Base-by-base conservation (phyloP, 2,888 invertebrate species). In the Papilio gigon region DNA sequence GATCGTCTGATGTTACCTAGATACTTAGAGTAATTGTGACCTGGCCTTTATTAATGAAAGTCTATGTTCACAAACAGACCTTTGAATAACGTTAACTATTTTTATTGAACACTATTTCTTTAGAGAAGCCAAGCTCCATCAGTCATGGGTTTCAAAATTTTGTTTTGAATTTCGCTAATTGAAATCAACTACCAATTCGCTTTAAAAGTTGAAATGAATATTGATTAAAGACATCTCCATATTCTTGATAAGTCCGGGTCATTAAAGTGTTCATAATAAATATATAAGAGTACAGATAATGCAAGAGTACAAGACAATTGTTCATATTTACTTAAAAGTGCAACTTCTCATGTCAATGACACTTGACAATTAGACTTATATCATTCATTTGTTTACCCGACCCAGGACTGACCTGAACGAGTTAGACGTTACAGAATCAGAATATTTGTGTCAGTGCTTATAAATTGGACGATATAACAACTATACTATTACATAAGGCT, bases 251-350 rank as follows among this genome's bases (percentile, higher is more conserved):
- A 53, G 53, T 53, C 27, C 14, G 8, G n/a, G 25, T 50, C 12
- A 50, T 25, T 27, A 47, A 53, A 53, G 14, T 53, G n/a, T 27
- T n/a, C 27, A 53, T 6, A 53, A 53, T 25, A 47, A 25, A 33
- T 5, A 33, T 5, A 33, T 33, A 33, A 33, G 8, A 33, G 33
- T 14, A 27, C n/a, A 12, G 20, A 20, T 9, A 6, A 14, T 27
- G 8, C 27, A 50, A 50, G 53, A 27, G 27, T 27, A 14, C 27
- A 14, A 25, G 27, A 53, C 27, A 50, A 50, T 47, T 22, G 53
- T 1, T 20, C 44, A 20, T 44, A 20, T 17, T 47, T 6, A 5
- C 27, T 27, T 53, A 53, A 53, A 53, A 27, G 6, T 53, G 2
- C 27, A n/a, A 6, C 6, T 53, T n/a, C 14, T 25, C 6, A 27